Percentiles rank a stretch among this genome's conserved stretches.
These are phyloP conservation scores for Galerucella nymphaeae DNA, from an alignment of 2,888 invertebrate species.

Conservation along the genomic window DNA sequence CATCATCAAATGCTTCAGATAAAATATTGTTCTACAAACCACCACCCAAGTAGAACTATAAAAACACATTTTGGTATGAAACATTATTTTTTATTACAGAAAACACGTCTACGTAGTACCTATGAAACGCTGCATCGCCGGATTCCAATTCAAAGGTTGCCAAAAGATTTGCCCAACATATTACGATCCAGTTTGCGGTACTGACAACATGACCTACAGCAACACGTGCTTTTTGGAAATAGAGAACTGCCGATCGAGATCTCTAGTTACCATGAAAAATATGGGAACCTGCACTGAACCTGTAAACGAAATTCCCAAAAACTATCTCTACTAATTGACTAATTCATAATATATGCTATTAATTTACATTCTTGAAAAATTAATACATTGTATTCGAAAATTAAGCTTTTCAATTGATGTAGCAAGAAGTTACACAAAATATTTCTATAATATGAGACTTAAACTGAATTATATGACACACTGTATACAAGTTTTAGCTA, in stretches of 20 bases:
- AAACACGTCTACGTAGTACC: constrained; percentile 93
- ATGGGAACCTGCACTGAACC: constrained; percentile 89
- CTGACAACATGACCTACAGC: constrained; percentile 91
- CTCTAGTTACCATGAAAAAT: constrained; percentile 80
- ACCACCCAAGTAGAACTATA: too few relatives aligned
- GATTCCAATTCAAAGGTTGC: constrained; percentile 88
- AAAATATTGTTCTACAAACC: neutral
- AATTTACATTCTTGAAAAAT: neutral
- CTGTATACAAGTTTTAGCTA: neutral
- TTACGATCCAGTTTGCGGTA: constrained; percentile 93
- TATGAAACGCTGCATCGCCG: constrained; percentile 84
- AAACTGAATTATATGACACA: neutral
- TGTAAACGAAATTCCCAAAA: constrained; percentile 84
- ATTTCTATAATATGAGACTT: neutral
- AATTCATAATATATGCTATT: neutral
- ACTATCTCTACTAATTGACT: constrained; percentile 82
- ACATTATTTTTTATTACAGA: constrained; percentile 65
- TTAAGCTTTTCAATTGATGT: neutral
- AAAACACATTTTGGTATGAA: neutral
- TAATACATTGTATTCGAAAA: neutral
- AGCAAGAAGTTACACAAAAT: neutral
- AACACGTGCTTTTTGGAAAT: constrained; percentile 92
- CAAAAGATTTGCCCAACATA: constrained; percentile 87
- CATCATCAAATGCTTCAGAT: neutral
- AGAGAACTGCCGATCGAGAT: constrained; percentile 89